phyloP scores from a whole-genome alignment of 1,140 invertebrate genomes.

The Dendroctonus ponderosae region DNA sequence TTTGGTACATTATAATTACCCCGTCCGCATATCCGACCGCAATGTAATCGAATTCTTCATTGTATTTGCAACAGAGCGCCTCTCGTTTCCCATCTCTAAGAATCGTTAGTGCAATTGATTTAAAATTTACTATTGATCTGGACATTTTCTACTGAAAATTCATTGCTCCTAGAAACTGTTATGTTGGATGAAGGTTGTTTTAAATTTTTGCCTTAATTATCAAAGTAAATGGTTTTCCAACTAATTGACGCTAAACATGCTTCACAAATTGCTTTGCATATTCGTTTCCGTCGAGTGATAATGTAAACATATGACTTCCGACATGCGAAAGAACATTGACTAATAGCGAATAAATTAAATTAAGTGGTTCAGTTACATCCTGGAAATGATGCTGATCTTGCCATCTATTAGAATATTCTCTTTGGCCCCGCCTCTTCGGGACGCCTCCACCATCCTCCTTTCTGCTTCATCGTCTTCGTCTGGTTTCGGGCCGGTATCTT shows the following conservation, averaged over 20 bases:
- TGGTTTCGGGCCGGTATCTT: neutral
- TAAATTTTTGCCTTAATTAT: too few species aligned
- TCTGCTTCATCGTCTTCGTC: slow-evolving; percentile 1
- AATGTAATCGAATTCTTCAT: slow-evolving; percentile 57
- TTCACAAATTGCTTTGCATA: too few species aligned
- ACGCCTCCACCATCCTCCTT: slow-evolving; percentile 1
- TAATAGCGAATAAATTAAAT: too few species aligned
- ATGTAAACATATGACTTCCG: too few species aligned
- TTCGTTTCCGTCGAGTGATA: too few species aligned
- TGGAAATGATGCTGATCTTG: slow-evolving; percentile 23
- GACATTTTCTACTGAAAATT: too few species aligned
- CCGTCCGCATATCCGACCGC: slow-evolving; percentile 59
- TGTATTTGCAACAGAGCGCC: slow-evolving; percentile 60
- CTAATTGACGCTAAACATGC: too few species aligned
- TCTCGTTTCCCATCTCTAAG: slow-evolving; percentile 56
- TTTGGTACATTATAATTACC: slow-evolving; percentile 55
- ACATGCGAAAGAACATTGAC: too few species aligned
- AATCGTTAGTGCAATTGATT: neutral
- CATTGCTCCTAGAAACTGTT: too few species aligned
- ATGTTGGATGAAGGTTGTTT: too few species aligned
- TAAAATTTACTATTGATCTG: too few species aligned
- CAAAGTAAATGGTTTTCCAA: too few species aligned
- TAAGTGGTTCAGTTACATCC: slow-evolving; percentile 19
- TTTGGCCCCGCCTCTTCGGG: slow-evolving; percentile 6
- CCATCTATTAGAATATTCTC: slow-evolving; percentile 24